Evolutionary conservation across 2,113 vertebrate species (phyloP).

Genomic region (Todiramphus chloris): DNA sequence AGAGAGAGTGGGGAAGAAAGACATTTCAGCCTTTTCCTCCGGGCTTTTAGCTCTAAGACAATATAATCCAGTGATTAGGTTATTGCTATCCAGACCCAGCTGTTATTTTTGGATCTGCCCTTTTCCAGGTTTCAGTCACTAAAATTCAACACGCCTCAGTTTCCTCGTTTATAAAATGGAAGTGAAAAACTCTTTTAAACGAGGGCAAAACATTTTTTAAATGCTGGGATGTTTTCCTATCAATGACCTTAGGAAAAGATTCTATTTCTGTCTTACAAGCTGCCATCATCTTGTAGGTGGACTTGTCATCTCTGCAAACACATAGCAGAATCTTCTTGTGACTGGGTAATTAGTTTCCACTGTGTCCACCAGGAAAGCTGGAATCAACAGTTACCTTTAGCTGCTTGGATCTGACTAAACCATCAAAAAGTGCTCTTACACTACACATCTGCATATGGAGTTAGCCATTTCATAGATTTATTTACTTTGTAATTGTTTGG

Average conservation of each 20-base stretch:
- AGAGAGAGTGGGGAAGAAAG: not conserved
- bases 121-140: not conserved
- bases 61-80: not conserved
- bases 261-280: not conserved
- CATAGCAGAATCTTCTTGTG: not conserved
- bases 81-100: not conserved
- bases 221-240: not conserved
- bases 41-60: constrained; percentile 21
- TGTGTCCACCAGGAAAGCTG: not conserved
- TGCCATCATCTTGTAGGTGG: not conserved
- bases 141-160: not conserved
- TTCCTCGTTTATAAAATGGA: not conserved
- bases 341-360: not conserved
- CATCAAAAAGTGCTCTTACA: not conserved
- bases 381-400: not conserved
- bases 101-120: not conserved
- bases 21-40: constrained; percentile 3
- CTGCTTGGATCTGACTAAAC: not conserved
- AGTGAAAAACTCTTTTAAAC: not conserved
- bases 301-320: not conserved
- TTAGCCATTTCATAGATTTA: not conserved
- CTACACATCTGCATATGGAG: not conserved
- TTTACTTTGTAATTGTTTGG: not conserved
- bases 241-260: not conserved
- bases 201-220: not conserved